Percentiles rank a stretch among this genome's conserved stretches.
Evolutionary conservation across 2,888 invertebrate species (phyloP).

Genomic region (Hofmannophila pseudospretella): DNA sequence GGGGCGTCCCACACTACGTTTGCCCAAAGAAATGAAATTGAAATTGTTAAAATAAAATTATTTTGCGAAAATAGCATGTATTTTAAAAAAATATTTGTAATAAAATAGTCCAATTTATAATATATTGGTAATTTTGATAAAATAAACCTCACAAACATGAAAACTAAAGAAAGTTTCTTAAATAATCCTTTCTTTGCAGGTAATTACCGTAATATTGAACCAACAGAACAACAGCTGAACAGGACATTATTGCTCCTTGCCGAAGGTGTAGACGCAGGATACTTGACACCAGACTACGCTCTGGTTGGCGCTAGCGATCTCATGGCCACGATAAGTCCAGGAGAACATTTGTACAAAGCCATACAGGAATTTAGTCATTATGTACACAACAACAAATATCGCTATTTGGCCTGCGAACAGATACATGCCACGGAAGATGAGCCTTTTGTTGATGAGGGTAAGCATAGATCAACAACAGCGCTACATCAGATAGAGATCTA

Average conservation of each 20-base stretch:
- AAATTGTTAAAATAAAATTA: too few species aligned
- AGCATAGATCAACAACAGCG: not conserved
- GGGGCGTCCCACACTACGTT: too few species aligned
- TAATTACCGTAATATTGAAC: not conserved
- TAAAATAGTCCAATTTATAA: too few species aligned
- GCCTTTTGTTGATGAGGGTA: not conserved
- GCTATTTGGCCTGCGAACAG: not conserved
- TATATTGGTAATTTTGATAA: too few species aligned
- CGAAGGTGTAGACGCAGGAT: constrained; percentile 8
- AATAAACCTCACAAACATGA: too few species aligned
- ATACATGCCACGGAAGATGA: not conserved
- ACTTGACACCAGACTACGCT: constrained; percentile 12
- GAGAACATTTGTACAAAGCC: not conserved
- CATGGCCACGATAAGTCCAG: not conserved
- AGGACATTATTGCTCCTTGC: constrained; percentile 5
- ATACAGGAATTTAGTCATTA: not conserved
- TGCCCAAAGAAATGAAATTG: too few species aligned
- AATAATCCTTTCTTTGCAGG: too few species aligned
- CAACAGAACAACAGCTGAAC: not conserved
- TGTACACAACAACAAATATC: not conserved
- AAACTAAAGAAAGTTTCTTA: too few species aligned
- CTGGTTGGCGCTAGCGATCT: constrained; percentile 5
- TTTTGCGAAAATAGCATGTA: too few species aligned
- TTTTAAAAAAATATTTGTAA: too few species aligned
- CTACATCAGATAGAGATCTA: too few species aligned